phyloP scores from a whole-genome alignment of 2,888 invertebrate species.

The Sesia apiformis region DNA sequence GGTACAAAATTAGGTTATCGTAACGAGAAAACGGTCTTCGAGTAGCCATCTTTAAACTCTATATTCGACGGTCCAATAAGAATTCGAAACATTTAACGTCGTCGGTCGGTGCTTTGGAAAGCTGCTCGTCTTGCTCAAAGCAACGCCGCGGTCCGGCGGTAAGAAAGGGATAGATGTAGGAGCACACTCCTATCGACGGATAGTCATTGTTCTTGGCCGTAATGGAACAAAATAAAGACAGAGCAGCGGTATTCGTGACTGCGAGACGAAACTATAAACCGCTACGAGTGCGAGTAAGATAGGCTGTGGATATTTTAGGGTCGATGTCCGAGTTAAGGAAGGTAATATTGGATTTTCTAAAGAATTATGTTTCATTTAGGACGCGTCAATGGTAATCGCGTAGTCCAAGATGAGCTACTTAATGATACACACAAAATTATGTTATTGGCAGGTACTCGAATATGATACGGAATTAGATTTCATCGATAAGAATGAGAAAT shows the following conservation, averaged over 20 bases:
- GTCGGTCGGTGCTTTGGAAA: conserved; percentile 20
- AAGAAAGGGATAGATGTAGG: conserved; percentile 54
- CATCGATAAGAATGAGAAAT: no score
- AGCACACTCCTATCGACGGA: conserved; percentile 49
- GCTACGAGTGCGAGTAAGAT: conserved; percentile 40
- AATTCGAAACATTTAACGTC: conserved; percentile 56
- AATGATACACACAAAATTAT: no score
- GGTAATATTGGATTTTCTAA: conserved; percentile 63
- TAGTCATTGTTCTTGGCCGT: conserved; percentile 71
- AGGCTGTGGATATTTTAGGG: conserved; percentile 61
- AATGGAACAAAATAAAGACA: conserved; percentile 73
- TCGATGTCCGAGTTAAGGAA: conserved; percentile 69
- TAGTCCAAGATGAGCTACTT: no score
- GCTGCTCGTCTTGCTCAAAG: conserved; percentile 43
- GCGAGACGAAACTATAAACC: conserved; percentile 48
- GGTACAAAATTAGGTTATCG: conserved; percentile 69
- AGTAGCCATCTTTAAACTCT: conserved; percentile 67
- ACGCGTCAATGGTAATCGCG: no score
- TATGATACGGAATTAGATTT: no score
- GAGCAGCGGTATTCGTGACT: conserved; percentile 73
- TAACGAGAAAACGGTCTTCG: conserved; percentile 64
- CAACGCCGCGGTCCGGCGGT: conserved; percentile 15
- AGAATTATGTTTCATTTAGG: conserved; percentile 22
- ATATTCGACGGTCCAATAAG: conserved; percentile 58
- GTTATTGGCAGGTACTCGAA: no score